phyloP scores from a whole-genome alignment of 2,888 invertebrate species.

The Oconnorella tubifera region DNA sequence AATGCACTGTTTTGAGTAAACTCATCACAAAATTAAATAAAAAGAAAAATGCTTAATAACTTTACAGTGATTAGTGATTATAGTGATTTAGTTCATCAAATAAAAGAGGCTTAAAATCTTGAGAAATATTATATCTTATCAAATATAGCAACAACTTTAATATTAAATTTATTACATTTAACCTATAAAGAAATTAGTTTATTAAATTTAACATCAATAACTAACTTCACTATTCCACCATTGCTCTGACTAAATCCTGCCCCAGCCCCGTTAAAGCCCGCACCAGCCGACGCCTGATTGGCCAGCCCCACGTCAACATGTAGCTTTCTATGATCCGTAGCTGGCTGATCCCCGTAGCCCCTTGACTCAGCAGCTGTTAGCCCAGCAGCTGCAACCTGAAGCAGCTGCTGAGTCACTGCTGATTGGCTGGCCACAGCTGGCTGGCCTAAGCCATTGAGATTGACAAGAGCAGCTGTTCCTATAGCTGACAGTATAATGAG shows the following conservation, averaged over 20 bases:
- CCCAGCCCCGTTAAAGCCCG: not conserved
- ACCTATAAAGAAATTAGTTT: no score
- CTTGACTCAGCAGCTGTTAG: not conserved
- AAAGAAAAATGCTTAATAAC: no score
- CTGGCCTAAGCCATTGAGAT: conserved; percentile 34
- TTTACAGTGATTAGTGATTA: no score
- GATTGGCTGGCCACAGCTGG: not conserved
- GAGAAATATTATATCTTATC: no score
- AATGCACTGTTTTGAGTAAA: no score
- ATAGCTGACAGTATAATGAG: conserved; percentile 86
- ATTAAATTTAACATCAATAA: no score
- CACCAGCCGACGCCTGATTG: not conserved
- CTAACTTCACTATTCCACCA: not conserved
- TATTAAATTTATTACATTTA: no score
- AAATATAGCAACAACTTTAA: no score
- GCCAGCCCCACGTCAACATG: conserved; percentile 5
- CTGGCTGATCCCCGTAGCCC: not conserved
- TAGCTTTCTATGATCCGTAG: not conserved
- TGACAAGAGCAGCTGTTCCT: conserved; percentile 82
- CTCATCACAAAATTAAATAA: no score
- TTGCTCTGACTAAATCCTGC: not conserved
- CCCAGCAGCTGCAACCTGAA: not conserved
- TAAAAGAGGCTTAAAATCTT: no score
- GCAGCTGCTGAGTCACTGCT: conserved; percentile 4
- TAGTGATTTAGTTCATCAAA: no score